Base-by-base conservation (phyloP, 2,888 invertebrate species). In the Himalopsyche tibetana region DNA sequence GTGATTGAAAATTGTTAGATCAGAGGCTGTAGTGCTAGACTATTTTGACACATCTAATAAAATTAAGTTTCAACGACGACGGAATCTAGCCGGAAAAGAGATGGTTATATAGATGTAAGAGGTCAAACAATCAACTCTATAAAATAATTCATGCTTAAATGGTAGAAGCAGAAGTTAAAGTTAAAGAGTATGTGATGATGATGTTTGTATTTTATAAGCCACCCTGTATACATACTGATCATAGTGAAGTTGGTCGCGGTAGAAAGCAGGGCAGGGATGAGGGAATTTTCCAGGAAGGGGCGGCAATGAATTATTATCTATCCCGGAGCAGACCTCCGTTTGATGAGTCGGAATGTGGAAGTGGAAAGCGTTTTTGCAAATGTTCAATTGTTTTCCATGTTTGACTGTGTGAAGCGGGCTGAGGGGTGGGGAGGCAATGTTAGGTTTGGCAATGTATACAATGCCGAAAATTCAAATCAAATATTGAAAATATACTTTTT, bases 371-470 rank as follows among this genome's bases (percentile, higher is more conserved):
- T 63, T 63, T 63, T 63, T 63, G 63, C 63, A 63, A 63, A 63
- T 63, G 63, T 63, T 63, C 63, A 63, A 63, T 63, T 63, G 63
- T 56, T 56, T 56, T 56, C 56, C n/a, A 56, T 56, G 56, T 63
- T 63, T 63, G 63, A 63, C 63, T 63, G 63, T 19, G 63, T n/a
- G 63, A 28, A 28, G 19, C 19, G 63, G 19, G 19, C 28, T 9
- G 19, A 11, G 63, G 63, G 63, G 9, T 2, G 63, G 63, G 63
- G 8, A 11, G 9, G 19, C 56, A 19, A 56, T 56, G 19, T n/a
- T 56, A 19, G 56, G 56, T 8, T 56, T 56, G 19, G 63, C 63
- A 63, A 19, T 19, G 63, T 63, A 19, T 63, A 9, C 19, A 63
- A 63, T 63, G 19, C 9, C 19, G 63, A n/a, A 4, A 28, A 63